phyloP scores from a whole-genome alignment of 1,140 invertebrate genomes.

The Hesperophylax magnus region DNA sequence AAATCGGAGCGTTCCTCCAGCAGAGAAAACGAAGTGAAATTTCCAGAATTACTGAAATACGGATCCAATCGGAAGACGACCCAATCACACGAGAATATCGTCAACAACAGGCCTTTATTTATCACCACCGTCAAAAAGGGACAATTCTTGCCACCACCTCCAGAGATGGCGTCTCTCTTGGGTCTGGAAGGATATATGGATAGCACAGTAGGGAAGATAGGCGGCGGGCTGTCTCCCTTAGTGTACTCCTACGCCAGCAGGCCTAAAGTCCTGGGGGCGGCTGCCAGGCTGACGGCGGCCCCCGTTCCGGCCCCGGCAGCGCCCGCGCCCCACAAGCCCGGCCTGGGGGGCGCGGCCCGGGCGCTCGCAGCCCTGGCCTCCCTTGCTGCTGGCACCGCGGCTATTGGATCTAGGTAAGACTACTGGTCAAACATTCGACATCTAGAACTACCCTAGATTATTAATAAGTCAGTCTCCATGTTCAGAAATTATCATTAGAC shows the following conservation, averaged over 20 bases:
- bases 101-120: slow-evolving; percentile 73
- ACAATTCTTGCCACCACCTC: slow-evolving; percentile 83
- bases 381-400: slow-evolving; percentile 49
- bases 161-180: slow-evolving; percentile 77
- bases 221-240: slow-evolving; percentile 64
- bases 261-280: slow-evolving; percentile 68
- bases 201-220: slow-evolving; percentile 60
- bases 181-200: slow-evolving; percentile 68
- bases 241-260: slow-evolving; percentile 75
- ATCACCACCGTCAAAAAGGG: slow-evolving; percentile 85
- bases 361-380: slow-evolving; percentile 46
- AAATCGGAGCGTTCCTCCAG: slow-evolving; percentile 47
- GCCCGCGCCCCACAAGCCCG: neutral
- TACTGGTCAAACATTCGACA: neutral
- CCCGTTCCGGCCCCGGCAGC: neutral
- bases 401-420: slow-evolving; percentile 36
- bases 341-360: slow-evolving; percentile 28
- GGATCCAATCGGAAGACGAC: slow-evolving; percentile 46
- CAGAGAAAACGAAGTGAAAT: slow-evolving; percentile 56
- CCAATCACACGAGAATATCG: slow-evolving; percentile 47
- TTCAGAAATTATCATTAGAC: no score
- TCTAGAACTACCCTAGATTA: no score
- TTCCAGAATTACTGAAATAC: slow-evolving; percentile 39
- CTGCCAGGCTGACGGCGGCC: neutral
- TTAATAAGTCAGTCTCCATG: no score